phyloP scores from a whole-genome alignment of 2,113 vertebrate genomes.

The Polyodon spathula region DNA sequence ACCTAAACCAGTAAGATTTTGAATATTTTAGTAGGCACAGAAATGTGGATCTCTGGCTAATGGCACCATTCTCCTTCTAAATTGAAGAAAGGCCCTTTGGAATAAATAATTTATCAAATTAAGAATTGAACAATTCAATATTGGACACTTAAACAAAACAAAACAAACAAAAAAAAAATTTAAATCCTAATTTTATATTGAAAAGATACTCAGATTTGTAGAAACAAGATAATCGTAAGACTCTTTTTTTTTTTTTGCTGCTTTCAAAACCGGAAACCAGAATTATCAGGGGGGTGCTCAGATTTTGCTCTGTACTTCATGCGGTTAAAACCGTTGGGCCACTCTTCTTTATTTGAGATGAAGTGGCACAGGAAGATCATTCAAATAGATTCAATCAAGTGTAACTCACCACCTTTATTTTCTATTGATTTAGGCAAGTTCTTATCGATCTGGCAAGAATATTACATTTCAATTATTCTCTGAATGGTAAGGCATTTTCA shows the following conservation, averaged over 20 bases:
- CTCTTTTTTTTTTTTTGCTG: neutral
- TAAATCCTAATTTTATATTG: too few relatives aligned
- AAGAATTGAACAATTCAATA: too few relatives aligned
- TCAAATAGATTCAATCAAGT: slow-evolving; percentile 47
- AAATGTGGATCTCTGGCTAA: too few relatives aligned
- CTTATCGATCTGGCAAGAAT: slow-evolving; percentile 70
- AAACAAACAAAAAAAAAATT: too few relatives aligned
- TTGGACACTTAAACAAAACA: too few relatives aligned
- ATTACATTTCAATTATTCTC: slow-evolving; percentile 68
- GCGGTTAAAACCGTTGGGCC: slow-evolving; percentile 23
- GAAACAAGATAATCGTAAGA: too few relatives aligned
- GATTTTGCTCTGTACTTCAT: slow-evolving; percentile 16
- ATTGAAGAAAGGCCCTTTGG: too few relatives aligned
- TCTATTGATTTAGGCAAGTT: slow-evolving; percentile 61
- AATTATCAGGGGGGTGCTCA: slow-evolving; percentile 15
- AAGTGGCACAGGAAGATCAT: slow-evolving; percentile 36
- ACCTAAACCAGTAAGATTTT: too few relatives aligned
- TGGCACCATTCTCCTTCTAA: too few relatives aligned
- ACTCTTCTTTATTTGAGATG: slow-evolving; percentile 26
- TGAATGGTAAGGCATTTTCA: neutral
- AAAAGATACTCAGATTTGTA: too few relatives aligned
- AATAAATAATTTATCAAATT: too few relatives aligned
- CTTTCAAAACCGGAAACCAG: slow-evolving; percentile 21
- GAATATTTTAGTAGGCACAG: too few relatives aligned
- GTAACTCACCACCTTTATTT: slow-evolving; percentile 56